Percentiles rank a stretch among this genome's conserved stretches.
These are phyloP conservation scores for Lamprotornis superbus DNA, from an alignment of 2,113 vertebrate species.

Conservation along the genomic window DNA sequence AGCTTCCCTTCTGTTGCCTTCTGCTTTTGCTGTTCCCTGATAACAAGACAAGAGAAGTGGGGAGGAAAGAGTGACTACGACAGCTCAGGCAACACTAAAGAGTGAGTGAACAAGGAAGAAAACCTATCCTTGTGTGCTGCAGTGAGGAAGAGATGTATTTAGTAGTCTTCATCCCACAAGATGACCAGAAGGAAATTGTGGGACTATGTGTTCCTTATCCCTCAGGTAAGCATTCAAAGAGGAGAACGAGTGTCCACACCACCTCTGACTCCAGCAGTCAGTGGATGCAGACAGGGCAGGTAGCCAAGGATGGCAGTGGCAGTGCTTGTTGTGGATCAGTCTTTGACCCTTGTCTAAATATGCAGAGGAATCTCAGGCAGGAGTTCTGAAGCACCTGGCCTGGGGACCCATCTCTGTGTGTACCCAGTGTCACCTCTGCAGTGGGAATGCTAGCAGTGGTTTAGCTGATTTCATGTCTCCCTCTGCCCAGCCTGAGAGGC, in stretches of 20 bases:
- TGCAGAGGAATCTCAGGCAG: background rate
- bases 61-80: background rate
- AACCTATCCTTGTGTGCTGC: background rate
- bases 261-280: background rate
- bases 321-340: background rate
- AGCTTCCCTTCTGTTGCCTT: background rate
- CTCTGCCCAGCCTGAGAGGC: background rate
- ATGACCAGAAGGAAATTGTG: background rate
- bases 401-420: background rate
- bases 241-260: background rate
- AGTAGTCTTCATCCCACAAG: background rate
- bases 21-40: background rate
- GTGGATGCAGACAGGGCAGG: background rate
- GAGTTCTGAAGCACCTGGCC: background rate
- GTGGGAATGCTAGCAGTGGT: background rate
- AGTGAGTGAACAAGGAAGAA: background rate
- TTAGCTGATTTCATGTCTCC: background rate
- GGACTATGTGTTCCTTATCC: background rate
- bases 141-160: background rate
- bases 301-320: too few species aligned
- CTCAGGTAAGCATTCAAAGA: background rate
- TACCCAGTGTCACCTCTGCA: background rate
- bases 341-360: background rate
- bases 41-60: background rate
- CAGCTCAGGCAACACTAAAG: background rate